Base-by-base conservation (phyloP, 2,113 vertebrate genomes). In the Paradisaea rubra region DNA sequence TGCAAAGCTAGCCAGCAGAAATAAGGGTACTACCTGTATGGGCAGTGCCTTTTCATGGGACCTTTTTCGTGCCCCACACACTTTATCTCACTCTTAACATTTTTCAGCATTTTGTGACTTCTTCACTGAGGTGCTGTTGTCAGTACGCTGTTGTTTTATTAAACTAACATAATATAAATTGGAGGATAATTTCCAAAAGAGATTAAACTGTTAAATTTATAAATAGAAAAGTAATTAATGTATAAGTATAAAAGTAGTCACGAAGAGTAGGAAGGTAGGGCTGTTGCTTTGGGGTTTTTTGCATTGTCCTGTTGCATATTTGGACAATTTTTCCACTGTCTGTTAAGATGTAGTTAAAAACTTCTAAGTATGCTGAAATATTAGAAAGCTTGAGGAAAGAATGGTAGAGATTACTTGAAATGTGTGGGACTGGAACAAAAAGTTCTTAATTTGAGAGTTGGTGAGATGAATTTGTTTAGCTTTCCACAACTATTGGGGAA, bases 11-110 rank as follows among this genome's bases (percentile, higher is more conserved):
- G 13, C 65, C 25, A 23, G 25, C 54, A 89, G n/a, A 91, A 84
- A n/a, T 47, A 18, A 0, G 0, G 8, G 7, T 68, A 19, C 15
- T n/a, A 2, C 15, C n/a, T 89, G 3, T 37, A 19, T 9, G 28
- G 27, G 7, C 44, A 39, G 18, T 57, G 25, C 18, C 31, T 74
- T 86, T 73, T 88, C 31, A 6, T 20, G 35, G 39, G 5, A 13
- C 18, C 2, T 83, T 56, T 74, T 39, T 28, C 39, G 42, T 71
- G 39, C 7, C 4, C 41, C 24, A 49, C 2, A 49, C 17, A 21
- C 9, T 1, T 52, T 68, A 9, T 73, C 18, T 83, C 25, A 27
- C 21, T 47, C 53, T 25, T 69, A 31, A 66, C 2, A 12, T 54
- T 73, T 80, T 57, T 39, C 2, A 20, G 9, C 14, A 22, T 77